Base-by-base conservation (phyloP, 2,797 vertebrate species). In the Apogon talboti region DNA sequence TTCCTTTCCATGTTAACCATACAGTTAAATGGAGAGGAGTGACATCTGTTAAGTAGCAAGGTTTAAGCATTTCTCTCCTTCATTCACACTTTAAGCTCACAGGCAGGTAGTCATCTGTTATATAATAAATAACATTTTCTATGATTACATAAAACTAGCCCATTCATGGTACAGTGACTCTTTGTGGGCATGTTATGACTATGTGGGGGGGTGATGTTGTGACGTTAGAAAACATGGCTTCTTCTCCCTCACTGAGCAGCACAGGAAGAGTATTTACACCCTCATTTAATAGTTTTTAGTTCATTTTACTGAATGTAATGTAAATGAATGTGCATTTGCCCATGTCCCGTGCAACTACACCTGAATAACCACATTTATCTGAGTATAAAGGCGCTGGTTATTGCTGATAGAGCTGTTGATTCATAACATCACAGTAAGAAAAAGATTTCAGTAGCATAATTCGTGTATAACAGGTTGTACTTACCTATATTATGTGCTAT, bases 161-260 rank as follows among this genome's bases (percentile, higher is more conserved):
- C 49, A 57, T 75, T 81, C 64, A 74, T 64, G 74, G 21, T 73
- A 59, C 60, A 77, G 5, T 79, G 74, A 71, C 11, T 75, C 43
- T 73, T 68, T 57, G 50, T 45, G 47, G 10, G n/a, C 57, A 74
- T 65, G 50, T 65, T 56, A 16, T 81, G 69, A 62, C 51, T 69
- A 50, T 24, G 15, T 16, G 64, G 24, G 24, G 24, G 24, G 54
- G 12, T 45, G 56, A 61, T 56, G 67, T 7, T 70, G 54, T 65
- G 79, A 67, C 28, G 58, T 56, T 46, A 56, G 37, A 72, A 74
- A 85, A 75, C 71, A 80, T 78, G 68, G 51, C 66, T 38, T 70
- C 38, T 64, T 85, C 71, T 68, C 50, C 52, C 12, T 76, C 64
- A 76, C 5, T 52, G 54, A 33, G 30, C 15, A 80, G 38, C 16